phyloP scores from a whole-genome alignment of 2,888 invertebrate species.

The Myopa testacea region DNA sequence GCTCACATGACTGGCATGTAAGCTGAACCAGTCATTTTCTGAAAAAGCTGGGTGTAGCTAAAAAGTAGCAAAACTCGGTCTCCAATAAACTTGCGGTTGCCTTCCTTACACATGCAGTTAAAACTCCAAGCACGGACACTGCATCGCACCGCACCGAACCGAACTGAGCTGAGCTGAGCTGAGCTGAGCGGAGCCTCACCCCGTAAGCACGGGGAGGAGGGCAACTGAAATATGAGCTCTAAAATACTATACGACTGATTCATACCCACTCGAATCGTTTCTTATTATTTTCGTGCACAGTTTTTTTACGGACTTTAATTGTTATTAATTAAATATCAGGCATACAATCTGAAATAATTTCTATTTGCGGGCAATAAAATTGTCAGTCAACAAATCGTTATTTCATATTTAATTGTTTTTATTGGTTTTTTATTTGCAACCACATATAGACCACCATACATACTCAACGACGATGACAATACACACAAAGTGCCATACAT shows the following conservation, averaged over 20 bases:
- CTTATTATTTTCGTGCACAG: too few species aligned
- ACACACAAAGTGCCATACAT: neutral
- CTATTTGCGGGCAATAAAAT: constrained; percentile 25
- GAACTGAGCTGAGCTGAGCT: too few species aligned
- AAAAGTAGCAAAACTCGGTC: too few species aligned
- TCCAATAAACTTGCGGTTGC: too few species aligned
- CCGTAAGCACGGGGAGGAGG: too few species aligned
- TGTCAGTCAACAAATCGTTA: constrained; percentile 30
- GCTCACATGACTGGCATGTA: constrained; percentile 17
- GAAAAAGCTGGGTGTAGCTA: too few species aligned
- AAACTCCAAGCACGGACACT: too few species aligned
- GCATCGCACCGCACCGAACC: too few species aligned
- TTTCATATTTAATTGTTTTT: constrained; percentile 7
- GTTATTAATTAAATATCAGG: constrained; percentile 28
- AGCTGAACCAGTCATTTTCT: too few species aligned
- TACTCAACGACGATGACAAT: neutral
- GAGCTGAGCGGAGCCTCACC: neutral
- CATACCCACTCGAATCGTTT: neutral
- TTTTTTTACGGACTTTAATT: constrained; percentile 15
- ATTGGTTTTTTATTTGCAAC: constrained; percentile 8
- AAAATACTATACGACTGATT: neutral
- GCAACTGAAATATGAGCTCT: neutral
- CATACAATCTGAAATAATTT: constrained; percentile 26
- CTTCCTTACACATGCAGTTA: too few species aligned
- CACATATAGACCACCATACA: neutral